Conservation (phyloP, 2,113 vertebrate species). For the Maccullochella peelii region DNA sequence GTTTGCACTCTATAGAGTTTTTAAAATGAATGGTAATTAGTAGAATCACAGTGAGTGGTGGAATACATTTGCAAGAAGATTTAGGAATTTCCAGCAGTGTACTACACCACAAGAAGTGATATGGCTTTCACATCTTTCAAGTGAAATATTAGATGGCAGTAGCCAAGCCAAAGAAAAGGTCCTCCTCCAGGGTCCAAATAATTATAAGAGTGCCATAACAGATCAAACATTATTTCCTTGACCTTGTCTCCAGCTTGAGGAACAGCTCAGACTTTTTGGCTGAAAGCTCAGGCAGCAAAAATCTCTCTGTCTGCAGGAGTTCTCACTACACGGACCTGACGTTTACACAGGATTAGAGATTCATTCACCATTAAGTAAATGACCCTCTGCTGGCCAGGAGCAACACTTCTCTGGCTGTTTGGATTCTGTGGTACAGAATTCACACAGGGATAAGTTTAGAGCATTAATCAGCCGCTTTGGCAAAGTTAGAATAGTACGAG, state of each 20-base stretch:
- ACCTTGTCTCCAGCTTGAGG: slow-evolving; percentile 75
- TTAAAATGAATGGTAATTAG: slow-evolving; percentile 32
- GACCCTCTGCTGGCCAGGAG: slow-evolving; percentile 60
- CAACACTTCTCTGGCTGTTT: slow-evolving; percentile 60
- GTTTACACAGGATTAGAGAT: slow-evolving; percentile 77
- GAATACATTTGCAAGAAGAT: slow-evolving; percentile 48
- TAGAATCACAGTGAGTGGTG: slow-evolving; percentile 18
- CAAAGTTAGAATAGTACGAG: not conserved
- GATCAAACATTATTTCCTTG: slow-evolving; percentile 79
- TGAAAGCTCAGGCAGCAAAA: slow-evolving; percentile 47
- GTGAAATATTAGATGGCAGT: slow-evolving; percentile 75
- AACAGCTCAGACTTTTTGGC: slow-evolving; percentile 72
- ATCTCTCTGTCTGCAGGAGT: slow-evolving; percentile 62
- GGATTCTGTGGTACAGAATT: slow-evolving; percentile 51
- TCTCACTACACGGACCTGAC: slow-evolving; percentile 60
- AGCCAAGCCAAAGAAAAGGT: slow-evolving; percentile 78
- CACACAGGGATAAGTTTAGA: slow-evolving; percentile 40
- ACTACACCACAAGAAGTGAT: slow-evolving; percentile 52
- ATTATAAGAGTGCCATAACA: slow-evolving; percentile 80
- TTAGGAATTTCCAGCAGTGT: slow-evolving; percentile 42
- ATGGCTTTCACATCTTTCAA: slow-evolving; percentile 68
- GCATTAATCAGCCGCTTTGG: slow-evolving; percentile 60
- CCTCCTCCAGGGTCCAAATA: slow-evolving; percentile 78
- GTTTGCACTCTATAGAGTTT: not conserved
- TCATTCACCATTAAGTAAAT: slow-evolving; percentile 70